Base-by-base conservation (phyloP, 2,113 vertebrate species). In the Cryptotis parvus region DNA sequence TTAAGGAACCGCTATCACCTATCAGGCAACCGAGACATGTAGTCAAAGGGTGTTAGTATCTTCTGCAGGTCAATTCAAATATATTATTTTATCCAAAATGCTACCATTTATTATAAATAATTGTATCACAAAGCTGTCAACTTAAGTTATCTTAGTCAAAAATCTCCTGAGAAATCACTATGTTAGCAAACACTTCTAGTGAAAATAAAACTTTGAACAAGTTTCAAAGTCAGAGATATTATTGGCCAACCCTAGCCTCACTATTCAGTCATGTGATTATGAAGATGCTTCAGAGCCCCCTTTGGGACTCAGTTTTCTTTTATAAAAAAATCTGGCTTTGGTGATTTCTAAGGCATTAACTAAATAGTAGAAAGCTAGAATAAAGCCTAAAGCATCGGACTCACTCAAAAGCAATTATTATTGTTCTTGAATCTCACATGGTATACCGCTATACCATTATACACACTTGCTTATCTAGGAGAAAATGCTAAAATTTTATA, bases 191-290 rank as follows among this genome's bases (percentile, higher is more conserved):
- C 24, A 33, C 26, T 77, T 66, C 9, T 63, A 83, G 14, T 78
- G 37, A 11, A 49, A 79, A 76, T 82, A 16, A 84, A 90, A 86
- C n/a, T n/a, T n/a, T 39, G 11, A 37, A 58, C 2, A 49, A n/a
- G 4, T 39, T 58, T 73, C 82, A 9, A 90, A 93, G 33, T 66
- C 15, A 68, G 49, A 92, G 85, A 75, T 52, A 70, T 35, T 58
- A 61, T 35, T 58, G 52, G 27, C 66, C 80, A 91, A 77, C 82
- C 77, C 11, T 14, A 37, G 5, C 33, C 24, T 35, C 22, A 75
- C 61, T 72, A n/a, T 18, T 37, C 74, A 77, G 24, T 6, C 18
- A 0, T 84, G 31, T 70, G 52, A 80, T 12, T 4, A 20, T 22
- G 9, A 58, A 84, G 27, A 84, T 35, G 41, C 92, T 70, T 79